Conservation (phyloP, 2,888 invertebrate genomes). For the Harpalus rubripes region DNA sequence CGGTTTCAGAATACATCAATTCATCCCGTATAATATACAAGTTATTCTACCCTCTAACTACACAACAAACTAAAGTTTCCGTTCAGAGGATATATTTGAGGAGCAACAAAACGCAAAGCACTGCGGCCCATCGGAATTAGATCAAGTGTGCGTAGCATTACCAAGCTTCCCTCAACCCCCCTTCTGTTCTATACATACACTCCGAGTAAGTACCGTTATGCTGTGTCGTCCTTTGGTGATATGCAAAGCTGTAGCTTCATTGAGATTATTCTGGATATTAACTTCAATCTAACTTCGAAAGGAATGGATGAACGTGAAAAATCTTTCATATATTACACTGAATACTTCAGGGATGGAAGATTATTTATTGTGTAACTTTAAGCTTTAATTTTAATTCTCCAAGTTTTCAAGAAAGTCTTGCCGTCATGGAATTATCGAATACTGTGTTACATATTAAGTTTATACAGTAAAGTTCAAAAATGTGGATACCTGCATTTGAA, state of each 20-base stretch:
- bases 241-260: conserved; percentile 19
- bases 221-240: conserved; percentile 31
- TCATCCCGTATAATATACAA: conserved; percentile 1
- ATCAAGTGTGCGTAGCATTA: conserved; percentile 55
- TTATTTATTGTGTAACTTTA: conserved; percentile 57
- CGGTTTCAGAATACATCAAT: not conserved
- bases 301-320: conserved; percentile 56
- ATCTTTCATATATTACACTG: conserved; percentile 45
- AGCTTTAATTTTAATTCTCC: conserved; percentile 23
- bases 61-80: not conserved
- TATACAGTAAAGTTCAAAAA: no score
- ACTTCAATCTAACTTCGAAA: conserved; percentile 60
- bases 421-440: not conserved
- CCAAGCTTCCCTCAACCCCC: not conserved
- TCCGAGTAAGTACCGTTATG: not conserved
- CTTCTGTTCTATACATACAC: not conserved
- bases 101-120: conserved; percentile 40
- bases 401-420: not conserved
- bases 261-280: conserved; percentile 62
- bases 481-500: no score
- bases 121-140: conserved; percentile 53
- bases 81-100: conserved; percentile 12
- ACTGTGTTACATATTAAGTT: conserved; percentile 32
- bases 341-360: conserved; percentile 44
- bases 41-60: conserved; percentile 18